Evolutionary conservation across 2,888 invertebrate genomes (phyloP), one percentile per base, ranked within the genome.

Genomic region (Philereme vetulata): DNA sequence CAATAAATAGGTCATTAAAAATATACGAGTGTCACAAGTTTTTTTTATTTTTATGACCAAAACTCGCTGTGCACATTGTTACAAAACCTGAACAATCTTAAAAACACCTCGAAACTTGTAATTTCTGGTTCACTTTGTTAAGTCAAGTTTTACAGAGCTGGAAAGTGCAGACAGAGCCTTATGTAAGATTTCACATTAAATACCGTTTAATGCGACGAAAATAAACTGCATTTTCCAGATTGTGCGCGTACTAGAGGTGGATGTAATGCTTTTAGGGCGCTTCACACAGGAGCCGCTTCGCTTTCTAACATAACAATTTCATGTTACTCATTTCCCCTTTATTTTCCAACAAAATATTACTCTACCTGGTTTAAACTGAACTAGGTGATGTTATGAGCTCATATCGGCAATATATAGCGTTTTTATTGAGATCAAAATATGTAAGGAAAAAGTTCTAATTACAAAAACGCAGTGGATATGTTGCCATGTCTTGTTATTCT

Each of bases 191-290:
- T 51, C 10, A 47, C 54, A 51, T 60, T 56, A 56, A 54, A 49
- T 9, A 60, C 38, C 48, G 64, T 42, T 60, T 60, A 60, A 58
- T 59, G 21, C 56, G 36, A 60, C 33, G 40, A 57, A 61, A 60
- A 57, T 60, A 55, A 57, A 60, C 57, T 60, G 58, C 58, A 64
- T 61, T 58, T 64, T 47, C n/a, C 46, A 52, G 53, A 57, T 51
- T 63, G 51, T 53, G 51, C 44, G 45, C 36, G 51, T 9, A 4
- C 11, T 36, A 33, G 36, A 48, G 42, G 11, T 43, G 11, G 45
- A n/a, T 48, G 52, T 32, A 52, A 52, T 58, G 43, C 36, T 53
- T 52, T 52, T 36, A 52, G 35, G 6, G 32, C 49, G 56, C 50
- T 56, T 34, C 38, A 44, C 44, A 42, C 42, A 42, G 42, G 42